A percentile compares a stretch with the other conserved stretches of the same genome.
These are phyloP conservation scores for Apostichopus japonicus DNA, from an alignment of 35 echinoderm and acorn worm genomes.

Conservation along the genomic window DNA sequence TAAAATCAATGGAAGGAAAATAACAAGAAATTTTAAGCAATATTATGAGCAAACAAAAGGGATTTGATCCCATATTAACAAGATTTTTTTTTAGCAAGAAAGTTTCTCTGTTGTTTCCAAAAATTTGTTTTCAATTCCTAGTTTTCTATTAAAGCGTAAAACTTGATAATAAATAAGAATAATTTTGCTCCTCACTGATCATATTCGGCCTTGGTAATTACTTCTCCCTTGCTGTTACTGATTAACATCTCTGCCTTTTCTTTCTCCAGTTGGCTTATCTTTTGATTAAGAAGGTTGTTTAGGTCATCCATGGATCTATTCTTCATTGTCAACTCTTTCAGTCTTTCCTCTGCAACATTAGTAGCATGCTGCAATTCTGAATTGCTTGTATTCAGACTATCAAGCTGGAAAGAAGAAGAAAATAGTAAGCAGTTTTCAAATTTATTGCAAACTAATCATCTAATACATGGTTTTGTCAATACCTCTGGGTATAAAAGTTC, in stretches of 20 bases:
- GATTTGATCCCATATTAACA: no score
- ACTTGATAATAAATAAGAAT: not conserved
- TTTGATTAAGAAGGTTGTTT: constrained; percentile 66
- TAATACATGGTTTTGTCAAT: no score
- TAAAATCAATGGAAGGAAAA: no score
- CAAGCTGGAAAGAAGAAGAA: constrained; percentile 31
- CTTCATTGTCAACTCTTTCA: constrained; percentile 41
- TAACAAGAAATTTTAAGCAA: no score
- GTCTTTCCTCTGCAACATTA: constrained; percentile 54
- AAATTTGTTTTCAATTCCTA: no score
- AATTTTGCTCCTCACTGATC: constrained; percentile 73
- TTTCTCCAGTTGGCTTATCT: constrained; percentile 65
- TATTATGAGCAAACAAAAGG: no score
- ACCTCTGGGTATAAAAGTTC: no score
- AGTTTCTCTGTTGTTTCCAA: no score
- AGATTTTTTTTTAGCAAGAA: no score
- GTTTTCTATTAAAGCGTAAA: not conserved
- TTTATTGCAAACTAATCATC: no score
- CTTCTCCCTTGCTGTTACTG: constrained; percentile 47
- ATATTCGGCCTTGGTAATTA: constrained; percentile 74
- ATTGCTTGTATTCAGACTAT: constrained; percentile 31
- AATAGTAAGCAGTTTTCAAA: no score
- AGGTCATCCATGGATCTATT: constrained; percentile 61
- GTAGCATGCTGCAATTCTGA: constrained; percentile 3
- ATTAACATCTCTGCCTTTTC: constrained; percentile 72